These are phyloP conservation scores for Lasioglossum lativentre DNA, from an alignment of 2,888 invertebrate genomes.

Conservation along the genomic window DNA sequence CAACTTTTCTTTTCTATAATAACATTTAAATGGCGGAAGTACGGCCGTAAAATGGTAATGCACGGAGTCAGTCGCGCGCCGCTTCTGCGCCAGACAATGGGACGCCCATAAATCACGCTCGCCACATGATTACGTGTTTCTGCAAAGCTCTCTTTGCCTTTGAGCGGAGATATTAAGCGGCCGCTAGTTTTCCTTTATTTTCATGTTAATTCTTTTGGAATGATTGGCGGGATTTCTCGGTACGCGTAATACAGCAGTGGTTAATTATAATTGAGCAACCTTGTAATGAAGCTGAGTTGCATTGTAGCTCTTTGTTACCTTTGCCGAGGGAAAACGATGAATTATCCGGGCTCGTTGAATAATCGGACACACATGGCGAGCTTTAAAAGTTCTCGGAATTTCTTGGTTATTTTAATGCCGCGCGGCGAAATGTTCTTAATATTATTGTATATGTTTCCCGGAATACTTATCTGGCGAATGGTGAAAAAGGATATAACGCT, in stretches of 20 bases:
- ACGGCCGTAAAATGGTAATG: slow-evolving; percentile 24
- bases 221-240: background rate
- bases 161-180: background rate
- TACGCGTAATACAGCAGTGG: slow-evolving; percentile 14
- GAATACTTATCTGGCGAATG: background rate
- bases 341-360: background rate
- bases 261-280: slow-evolving; percentile 12
- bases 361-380: background rate
- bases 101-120: slow-evolving; percentile 29
- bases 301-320: background rate
- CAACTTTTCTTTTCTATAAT: slow-evolving; percentile 22
- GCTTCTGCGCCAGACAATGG: slow-evolving; percentile 27
- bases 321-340: background rate
- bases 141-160: slow-evolving; percentile 25
- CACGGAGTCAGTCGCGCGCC: slow-evolving; percentile 14
- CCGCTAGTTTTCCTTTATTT: background rate
- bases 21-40: slow-evolving; percentile 40
- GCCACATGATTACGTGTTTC: slow-evolving; percentile 33
- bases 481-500: background rate
- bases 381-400: background rate
- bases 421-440: background rate
- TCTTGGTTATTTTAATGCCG: background rate
- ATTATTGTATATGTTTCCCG: slow-evolving; percentile 1
- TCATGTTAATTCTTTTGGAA: slow-evolving; percentile 12
- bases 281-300: background rate